Evolutionary conservation across 2,113 vertebrate species (phyloP).

Genomic region (cat (Felis catus)): DNA sequence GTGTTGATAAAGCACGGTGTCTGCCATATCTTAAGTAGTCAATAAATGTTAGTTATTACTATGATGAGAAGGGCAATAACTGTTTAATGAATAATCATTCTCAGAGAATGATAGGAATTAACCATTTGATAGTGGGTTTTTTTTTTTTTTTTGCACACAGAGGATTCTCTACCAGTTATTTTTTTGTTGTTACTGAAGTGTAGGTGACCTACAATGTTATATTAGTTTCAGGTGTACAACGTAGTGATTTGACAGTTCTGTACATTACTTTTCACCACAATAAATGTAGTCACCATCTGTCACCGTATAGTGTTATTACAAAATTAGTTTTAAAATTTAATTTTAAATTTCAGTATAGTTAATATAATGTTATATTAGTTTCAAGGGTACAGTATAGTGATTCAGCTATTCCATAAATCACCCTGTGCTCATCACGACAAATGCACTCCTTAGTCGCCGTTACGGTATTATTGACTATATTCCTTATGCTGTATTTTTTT

Average conservation of each 20-base stretch:
- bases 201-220: neutral
- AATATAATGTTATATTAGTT: neutral
- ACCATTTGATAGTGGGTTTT: neutral
- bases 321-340: neutral
- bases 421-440: neutral
- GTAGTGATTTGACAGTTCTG: neutral
- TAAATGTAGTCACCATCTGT: neutral
- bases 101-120: neutral
- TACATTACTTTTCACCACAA: neutral
- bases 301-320: neutral
- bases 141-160: neutral
- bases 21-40: neutral
- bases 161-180: neutral
- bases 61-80: neutral
- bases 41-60: slow-evolving; percentile 8
- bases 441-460: neutral
- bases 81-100: slow-evolving; percentile 38
- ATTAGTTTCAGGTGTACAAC: neutral
- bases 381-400: neutral
- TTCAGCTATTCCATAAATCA: neutral
- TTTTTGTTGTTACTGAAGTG: neutral
- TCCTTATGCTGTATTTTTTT: neutral
- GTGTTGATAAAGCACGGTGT: neutral
- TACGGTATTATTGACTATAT: neutral
- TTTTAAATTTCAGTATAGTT: neutral